Conservation (phyloP, 2,113 vertebrate species). For the Caranx ignobilis region DNA sequence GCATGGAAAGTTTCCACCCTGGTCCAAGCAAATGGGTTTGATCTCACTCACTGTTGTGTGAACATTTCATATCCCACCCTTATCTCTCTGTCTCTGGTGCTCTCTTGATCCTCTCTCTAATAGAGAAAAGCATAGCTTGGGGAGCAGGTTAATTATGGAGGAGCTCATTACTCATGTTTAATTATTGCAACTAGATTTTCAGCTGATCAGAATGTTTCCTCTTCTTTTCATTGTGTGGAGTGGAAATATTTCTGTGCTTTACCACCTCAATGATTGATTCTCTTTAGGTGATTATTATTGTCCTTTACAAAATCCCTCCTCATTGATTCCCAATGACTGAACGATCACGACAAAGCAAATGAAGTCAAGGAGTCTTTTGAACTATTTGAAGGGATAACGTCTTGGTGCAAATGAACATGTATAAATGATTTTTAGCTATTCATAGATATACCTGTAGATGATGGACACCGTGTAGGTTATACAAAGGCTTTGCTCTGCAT, state of each 20-base stretch:
- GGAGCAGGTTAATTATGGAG: constrained; percentile 70
- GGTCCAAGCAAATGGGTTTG: constrained; percentile 52
- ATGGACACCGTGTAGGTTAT: constrained; percentile 27
- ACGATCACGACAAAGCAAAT: not conserved
- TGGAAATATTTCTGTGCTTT: constrained; percentile 35
- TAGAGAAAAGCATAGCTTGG: constrained; percentile 47
- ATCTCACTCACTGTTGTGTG: constrained; percentile 50
- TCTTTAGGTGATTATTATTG: constrained; percentile 33
- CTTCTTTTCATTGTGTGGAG: constrained; percentile 39
- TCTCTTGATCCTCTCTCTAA: constrained; percentile 58
- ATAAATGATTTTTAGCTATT: not conserved
- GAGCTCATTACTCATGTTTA: constrained; percentile 72
- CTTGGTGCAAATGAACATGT: not conserved
- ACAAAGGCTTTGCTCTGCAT: constrained; percentile 41
- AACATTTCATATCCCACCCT: constrained; percentile 47
- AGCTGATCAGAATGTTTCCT: constrained; percentile 57
- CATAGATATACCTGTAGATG: constrained; percentile 14
- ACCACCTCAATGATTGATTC: constrained; percentile 35
- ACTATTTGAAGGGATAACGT: constrained; percentile 5
- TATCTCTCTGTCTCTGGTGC: constrained; percentile 45
- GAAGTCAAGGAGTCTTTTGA: not conserved
- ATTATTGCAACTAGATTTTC: constrained; percentile 68
- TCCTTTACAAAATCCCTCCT: constrained; percentile 20
- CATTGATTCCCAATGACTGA: not conserved
- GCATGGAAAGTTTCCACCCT: constrained; percentile 63